A percentile compares a stretch with the other conserved stretches of the same genome.
These are phyloP conservation scores for Microctonus brassicae DNA, from an alignment of 2,888 invertebrate species.

Conservation along the genomic window DNA sequence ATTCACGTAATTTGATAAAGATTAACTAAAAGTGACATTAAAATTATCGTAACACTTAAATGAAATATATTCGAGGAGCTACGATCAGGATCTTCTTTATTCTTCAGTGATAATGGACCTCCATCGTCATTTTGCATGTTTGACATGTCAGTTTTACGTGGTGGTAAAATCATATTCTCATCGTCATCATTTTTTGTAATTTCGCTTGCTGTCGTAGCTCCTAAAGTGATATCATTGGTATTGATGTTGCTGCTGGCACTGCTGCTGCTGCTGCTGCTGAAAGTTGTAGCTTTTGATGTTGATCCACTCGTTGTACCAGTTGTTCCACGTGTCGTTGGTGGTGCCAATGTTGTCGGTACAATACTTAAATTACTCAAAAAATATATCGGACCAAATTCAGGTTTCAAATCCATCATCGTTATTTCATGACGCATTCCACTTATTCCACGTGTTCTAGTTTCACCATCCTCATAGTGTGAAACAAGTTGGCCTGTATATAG, in stretches of 20 bases:
- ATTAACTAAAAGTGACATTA: constrained; percentile 34
- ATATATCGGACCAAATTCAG: constrained; percentile 83
- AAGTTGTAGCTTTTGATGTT: constrained; percentile 18
- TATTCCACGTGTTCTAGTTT: constrained; percentile 74
- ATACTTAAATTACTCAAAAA: constrained; percentile 81
- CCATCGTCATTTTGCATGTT: constrained; percentile 66
- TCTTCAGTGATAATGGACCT: constrained; percentile 59
- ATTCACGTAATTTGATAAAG: constrained; percentile 54
- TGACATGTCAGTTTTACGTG: constrained; percentile 65
- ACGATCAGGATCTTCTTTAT: constrained; percentile 51
- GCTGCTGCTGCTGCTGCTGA: neutral
- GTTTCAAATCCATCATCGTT: constrained; percentile 77
- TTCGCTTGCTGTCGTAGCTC: constrained; percentile 70
- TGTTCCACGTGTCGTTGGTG: constrained; percentile 67
- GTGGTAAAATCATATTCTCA: constrained; percentile 67
- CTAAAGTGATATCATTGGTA: constrained; percentile 43
- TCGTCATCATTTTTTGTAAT: constrained; percentile 65
- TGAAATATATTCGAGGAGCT: constrained; percentile 16
- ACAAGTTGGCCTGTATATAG: constrained; percentile 82
- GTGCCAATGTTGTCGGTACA: constrained; percentile 83
- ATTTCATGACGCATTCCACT: constrained; percentile 77
- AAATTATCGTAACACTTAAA: constrained; percentile 42
- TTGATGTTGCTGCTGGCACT: constrained; percentile 8
- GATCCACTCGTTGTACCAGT: constrained; percentile 10
- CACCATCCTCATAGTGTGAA: constrained; percentile 78